Percentiles rank a stretch among this genome's conserved stretches.
Evolutionary conservation across 64 coral and sea anemone genomes (phyloP).

Genomic region (Trachythela sp.): DNA sequence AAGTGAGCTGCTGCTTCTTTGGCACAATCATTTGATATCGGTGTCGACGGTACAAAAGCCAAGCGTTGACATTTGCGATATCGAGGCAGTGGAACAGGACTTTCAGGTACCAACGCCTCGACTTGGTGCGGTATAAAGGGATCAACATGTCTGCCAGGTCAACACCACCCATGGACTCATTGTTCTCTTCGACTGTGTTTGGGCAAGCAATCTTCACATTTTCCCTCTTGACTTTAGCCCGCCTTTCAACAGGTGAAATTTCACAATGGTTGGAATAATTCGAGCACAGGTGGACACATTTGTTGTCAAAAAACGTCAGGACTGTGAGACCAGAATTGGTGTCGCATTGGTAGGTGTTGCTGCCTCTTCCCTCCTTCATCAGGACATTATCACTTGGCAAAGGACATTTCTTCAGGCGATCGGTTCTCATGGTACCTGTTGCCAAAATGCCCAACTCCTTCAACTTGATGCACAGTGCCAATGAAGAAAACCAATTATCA

Average conservation of each 20-base stretch:
- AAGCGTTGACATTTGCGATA: slow-evolving; percentile 13
- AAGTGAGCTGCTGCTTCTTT: not conserved
- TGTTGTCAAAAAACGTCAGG: not conserved
- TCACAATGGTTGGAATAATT: not conserved
- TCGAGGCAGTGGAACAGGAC: not conserved
- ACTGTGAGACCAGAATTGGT: not conserved
- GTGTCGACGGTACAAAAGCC: not conserved
- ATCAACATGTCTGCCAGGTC: not conserved
- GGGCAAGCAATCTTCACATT: not conserved
- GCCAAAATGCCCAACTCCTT: too few relatives aligned
- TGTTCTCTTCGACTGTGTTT: not conserved
- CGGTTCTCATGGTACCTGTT: not conserved
- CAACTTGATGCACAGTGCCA: not conserved
- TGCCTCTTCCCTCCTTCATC: not conserved
- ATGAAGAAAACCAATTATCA: not conserved
- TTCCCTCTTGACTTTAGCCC: not conserved
- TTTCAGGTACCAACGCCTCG: not conserved
- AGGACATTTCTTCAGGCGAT: not conserved
- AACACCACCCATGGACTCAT: not conserved
- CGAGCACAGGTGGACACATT: slow-evolving; percentile 21
- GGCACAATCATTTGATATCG: not conserved
- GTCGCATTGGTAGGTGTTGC: not conserved
- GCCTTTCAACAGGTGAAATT: not conserved
- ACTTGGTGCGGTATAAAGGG: not conserved
- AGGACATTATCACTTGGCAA: not conserved